Base-by-base conservation (phyloP, 1,140 invertebrate species). In the Drosophila simulans region DNA sequence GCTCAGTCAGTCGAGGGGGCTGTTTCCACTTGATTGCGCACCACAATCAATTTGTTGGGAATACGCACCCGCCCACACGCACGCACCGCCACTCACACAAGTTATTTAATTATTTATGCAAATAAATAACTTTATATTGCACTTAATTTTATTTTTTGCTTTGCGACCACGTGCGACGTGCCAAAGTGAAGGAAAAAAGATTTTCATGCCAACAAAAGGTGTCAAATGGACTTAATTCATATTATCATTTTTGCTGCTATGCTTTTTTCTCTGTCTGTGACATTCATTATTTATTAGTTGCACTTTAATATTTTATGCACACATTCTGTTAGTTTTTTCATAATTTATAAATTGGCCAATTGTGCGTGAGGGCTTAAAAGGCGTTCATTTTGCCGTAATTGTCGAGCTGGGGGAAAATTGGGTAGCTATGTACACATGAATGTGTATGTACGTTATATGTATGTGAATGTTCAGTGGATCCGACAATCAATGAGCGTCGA, bases 191-290 rank as follows among this genome's bases (percentile, higher is more conserved):
- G 39, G n/a, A 17, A 60, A 77, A 82, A 82, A 77, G 53, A 80
- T 69, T 69, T 73, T 86, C 65, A 77, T 15, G 66, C 54, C 79
- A 75, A 43, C 62, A 76, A 88, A 86, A 88, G 84, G 83, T 86
- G 83, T 88, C 84, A 83, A 88, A 88, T 80, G 76, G 76, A 88
- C 78, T 86, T 86, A 80, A 80, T 81, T 81, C 72, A 56, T 56
- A 71, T 86, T 77, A 77, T 68, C 43, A 73, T 56, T 49, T 63
- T 51, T 13, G 40, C n/a, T 35, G 25, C 25, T 17, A n/a, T 12
- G 34, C 46, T 75, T 64, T 57, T 48, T 48, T 17, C n/a, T 13
- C 27, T 49, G 52, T 70, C 68, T 86, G 37, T 46, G 35, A 48
- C 64, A 79, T 88, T 75, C 54, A 88, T 86, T 76, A 86, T 86